Percentiles rank a stretch among this genome's conserved stretches.
phyloP scores from a whole-genome alignment of 2,797 vertebrate species.

The Allochrocebus solatus region DNA sequence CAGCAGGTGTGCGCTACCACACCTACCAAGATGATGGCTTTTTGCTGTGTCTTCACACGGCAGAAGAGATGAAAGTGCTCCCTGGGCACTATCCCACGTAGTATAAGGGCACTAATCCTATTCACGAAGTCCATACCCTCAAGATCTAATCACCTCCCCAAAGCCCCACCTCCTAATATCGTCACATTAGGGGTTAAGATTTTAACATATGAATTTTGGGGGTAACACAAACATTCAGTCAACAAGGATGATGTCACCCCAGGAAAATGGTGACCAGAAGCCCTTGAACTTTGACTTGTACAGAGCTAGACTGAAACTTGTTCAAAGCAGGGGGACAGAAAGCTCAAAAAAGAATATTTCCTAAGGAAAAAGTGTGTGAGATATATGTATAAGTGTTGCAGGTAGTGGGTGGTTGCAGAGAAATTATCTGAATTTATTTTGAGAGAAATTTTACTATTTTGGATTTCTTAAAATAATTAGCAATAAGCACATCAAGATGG shows the following conservation, averaged over 20 bases:
- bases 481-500: neutral
- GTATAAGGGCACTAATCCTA: neutral
- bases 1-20: rapidly evolving
- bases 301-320: neutral
- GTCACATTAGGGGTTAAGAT: neutral
- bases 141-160: neutral
- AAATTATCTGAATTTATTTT: neutral
- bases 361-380: neutral
- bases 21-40: neutral
- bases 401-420: neutral
- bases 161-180: neutral
- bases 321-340: neutral
- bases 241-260: neutral
- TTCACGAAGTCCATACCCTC: no score
- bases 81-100: no score
- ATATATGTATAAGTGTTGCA: neutral
- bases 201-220: neutral
- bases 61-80: neutral
- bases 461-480: neutral
- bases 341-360: neutral
- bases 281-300: neutral
- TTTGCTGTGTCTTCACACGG: neutral
- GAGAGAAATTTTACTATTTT: neutral
- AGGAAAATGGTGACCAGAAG: neutral
- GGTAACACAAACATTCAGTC: neutral